Percentiles rank a stretch among this genome's conserved stretches.
Conservation (phyloP, 2,888 invertebrate species). For the Parapristionchus giblindavisi region DNA sequence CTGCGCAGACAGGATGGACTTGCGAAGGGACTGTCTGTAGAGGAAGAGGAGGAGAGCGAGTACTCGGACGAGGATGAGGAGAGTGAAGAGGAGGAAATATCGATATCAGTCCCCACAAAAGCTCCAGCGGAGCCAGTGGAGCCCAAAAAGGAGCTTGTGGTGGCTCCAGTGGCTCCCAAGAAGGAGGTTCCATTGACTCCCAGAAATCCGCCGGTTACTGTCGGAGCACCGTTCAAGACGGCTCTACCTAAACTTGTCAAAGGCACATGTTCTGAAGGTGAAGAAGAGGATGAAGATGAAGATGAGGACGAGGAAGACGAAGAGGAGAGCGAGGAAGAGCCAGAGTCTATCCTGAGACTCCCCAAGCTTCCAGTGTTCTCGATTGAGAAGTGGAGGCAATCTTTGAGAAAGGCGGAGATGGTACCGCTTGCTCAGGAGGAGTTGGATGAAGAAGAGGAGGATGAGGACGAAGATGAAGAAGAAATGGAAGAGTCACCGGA, state of each 20-base stretch:
- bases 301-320: conserved; percentile 16
- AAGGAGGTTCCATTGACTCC: no score
- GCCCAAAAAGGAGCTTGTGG: neutral
- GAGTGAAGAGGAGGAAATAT: conserved; percentile 21
- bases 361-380: no score
- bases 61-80: neutral
- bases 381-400: no score
- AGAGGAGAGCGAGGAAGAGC: conserved; percentile 8
- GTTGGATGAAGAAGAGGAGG: neutral
- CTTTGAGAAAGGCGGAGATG: no score
- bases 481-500: conserved; percentile 7
- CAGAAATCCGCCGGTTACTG: no score
- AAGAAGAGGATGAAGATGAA: conserved; percentile 24
- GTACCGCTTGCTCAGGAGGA: neutral
- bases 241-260: neutral
- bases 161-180: neutral
- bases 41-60: conserved; percentile 25
- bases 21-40: conserved; percentile 3
- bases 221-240: neutral
- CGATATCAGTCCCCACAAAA: conserved; percentile 4
- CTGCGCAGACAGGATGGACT: conserved; percentile 14
- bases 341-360: neutral
- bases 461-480: conserved; percentile 1
- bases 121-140: no score
- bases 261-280: neutral